A percentile compares a stretch with the other conserved stretches of the same genome.
Conservation (phyloP, 2,113 vertebrate genomes). For the Callipepla californica region DNA sequence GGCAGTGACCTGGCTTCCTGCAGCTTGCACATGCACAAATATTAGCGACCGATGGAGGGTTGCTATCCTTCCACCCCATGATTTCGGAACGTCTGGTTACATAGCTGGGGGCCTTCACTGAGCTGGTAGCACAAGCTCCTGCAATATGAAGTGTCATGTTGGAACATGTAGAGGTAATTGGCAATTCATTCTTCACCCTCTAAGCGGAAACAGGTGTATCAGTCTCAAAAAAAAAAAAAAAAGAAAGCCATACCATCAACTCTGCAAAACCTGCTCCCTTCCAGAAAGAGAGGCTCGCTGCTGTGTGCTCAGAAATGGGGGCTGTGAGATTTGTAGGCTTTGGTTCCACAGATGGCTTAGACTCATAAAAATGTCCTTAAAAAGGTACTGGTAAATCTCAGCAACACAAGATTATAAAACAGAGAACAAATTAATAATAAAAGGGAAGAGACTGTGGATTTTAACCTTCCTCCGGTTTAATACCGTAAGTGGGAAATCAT, state of each 20-base stretch:
- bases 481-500: constrained; percentile 63
- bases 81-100: constrained; percentile 19
- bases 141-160: constrained; percentile 12
- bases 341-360: constrained; percentile 15
- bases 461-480: constrained; percentile 54
- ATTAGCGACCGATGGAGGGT: not conserved
- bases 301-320: not conserved
- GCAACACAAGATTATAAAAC: constrained; percentile 26
- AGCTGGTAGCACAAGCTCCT: not conserved
- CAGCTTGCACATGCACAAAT: not conserved
- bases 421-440: constrained; percentile 20
- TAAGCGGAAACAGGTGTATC: constrained; percentile 50
- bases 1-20: constrained; percentile 62
- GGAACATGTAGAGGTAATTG: constrained; percentile 26
- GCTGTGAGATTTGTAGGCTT: constrained; percentile 12
- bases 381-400: constrained; percentile 39
- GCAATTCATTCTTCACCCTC: constrained; percentile 57
- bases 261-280: not conserved
- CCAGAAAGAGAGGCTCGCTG: not conserved
- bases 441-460: not conserved
- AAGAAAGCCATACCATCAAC: not conserved
- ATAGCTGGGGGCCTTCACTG: constrained; percentile 6
- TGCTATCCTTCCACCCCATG: not conserved
- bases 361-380: constrained; percentile 10
- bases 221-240: not conserved